phyloP scores from a whole-genome alignment of 2,888 invertebrate genomes.

The Smittia sp. region DNA sequence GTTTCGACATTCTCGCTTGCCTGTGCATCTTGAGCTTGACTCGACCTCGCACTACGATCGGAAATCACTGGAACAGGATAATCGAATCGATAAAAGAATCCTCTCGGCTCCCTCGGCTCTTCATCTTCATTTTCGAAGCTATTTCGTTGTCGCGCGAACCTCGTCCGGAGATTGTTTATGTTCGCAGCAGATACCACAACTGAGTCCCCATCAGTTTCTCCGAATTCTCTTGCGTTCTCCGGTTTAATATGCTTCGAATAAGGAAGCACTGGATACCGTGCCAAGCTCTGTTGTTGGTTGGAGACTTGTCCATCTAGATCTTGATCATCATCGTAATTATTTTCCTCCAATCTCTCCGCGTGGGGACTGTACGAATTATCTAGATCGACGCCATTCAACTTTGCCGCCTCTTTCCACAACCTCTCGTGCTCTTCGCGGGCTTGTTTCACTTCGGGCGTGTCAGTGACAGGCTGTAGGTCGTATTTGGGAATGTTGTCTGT shows the following conservation, averaged over 20 bases:
- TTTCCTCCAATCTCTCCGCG: conserved; percentile 37
- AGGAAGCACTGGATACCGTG: conserved; percentile 43
- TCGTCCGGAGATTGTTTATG: conserved; percentile 23
- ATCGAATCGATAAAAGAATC: conserved; percentile 70
- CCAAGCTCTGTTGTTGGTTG: conserved; percentile 43
- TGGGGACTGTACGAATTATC: conserved; percentile 50
- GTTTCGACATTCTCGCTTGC: conserved; percentile 47
- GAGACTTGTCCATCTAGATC: conserved; percentile 42
- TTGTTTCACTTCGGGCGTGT: conserved; percentile 67
- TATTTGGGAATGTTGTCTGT: conserved; percentile 69
- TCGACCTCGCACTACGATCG: conserved; percentile 47
- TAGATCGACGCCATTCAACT: conserved; percentile 54
- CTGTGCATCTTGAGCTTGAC: conserved; percentile 45
- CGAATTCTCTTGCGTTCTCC: conserved; percentile 45
- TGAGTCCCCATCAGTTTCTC: background rate
- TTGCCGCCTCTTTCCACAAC: conserved; percentile 67
- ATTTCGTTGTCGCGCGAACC: conserved; percentile 44
- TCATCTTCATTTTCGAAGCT: conserved; percentile 49
- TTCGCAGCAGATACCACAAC: background rate
- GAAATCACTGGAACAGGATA: conserved; percentile 62
- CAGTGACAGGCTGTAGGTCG: conserved; percentile 62
- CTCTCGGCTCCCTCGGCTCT: conserved; percentile 60
- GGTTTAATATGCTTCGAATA: conserved; percentile 41
- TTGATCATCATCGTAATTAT: conserved; percentile 24
- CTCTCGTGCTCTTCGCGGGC: conserved; percentile 68